Percentiles rank a stretch among this genome's conserved stretches.
Conservation (phyloP, 2,888 invertebrate genomes). For the Cataglyphis rosenhaueri region DNA sequence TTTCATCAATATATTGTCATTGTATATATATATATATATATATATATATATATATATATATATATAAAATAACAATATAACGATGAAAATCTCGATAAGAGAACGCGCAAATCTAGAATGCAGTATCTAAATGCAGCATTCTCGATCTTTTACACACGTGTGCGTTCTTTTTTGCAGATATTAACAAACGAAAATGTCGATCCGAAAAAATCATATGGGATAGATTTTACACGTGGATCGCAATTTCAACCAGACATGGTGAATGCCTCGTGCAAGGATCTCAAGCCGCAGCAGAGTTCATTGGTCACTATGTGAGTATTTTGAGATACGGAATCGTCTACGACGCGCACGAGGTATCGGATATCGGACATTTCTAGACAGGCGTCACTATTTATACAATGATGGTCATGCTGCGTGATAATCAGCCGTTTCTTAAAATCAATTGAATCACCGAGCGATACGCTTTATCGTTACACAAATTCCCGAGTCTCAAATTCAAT, state of each 20-base stretch:
- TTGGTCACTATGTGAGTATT: conserved; percentile 87
- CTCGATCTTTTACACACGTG: not conserved
- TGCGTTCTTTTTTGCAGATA: conserved; percentile 51
- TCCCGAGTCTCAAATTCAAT: not conserved
- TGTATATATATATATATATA: too few species aligned
- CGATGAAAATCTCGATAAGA: not conserved
- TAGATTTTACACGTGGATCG: conserved; percentile 52
- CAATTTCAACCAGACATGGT: conserved; percentile 34
- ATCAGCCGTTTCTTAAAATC: not conserved
- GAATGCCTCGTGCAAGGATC: conserved; percentile 54
- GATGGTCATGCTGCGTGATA: not conserved
- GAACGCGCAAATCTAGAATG: not conserved
- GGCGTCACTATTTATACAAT: not conserved
- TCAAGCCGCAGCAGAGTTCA: conserved; percentile 85
- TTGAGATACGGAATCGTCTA: not conserved
- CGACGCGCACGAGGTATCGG: not conserved
- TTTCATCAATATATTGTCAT: too few species aligned
- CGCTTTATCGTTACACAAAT: not conserved
- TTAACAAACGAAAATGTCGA: conserved; percentile 60
- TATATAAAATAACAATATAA: too few species aligned
- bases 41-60: not conserved
- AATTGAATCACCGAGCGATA: conserved; percentile 5
- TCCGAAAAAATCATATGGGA: conserved; percentile 28
- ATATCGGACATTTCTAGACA: conserved; percentile 11
- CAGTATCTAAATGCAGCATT: not conserved